Base-by-base conservation (phyloP, 2,888 invertebrate genomes). In the Chrysodeixis includens region DNA sequence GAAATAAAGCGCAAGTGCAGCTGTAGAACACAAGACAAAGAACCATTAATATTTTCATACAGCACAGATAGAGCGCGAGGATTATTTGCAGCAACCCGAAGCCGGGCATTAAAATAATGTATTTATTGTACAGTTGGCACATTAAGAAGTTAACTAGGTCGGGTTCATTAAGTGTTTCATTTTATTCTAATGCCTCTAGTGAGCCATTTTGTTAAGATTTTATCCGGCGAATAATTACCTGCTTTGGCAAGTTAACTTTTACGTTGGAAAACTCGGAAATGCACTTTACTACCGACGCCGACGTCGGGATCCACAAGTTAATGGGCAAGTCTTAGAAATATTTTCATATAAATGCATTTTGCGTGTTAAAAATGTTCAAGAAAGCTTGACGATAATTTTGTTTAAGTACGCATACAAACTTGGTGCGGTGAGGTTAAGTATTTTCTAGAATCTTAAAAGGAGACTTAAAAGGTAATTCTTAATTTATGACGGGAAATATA, bases 161-260 rank as follows among this genome's bases (percentile, higher is more conserved):
- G 64, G 62, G 76, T 66, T 81, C 84, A 83, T 90, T 87, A 89
- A 84, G 65, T 82, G 74, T 79, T 80, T 61, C 76, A 84, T 77
- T 89, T 90, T 88, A 90, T 86, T 83, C 86, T 84, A 87, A 85
- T 78, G 82, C 75, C 71, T 66, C 62, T 65, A 61, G 66, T 64
- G n/a, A 49, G 61, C 52, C n/a, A 61, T 66, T 49, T 49, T 64
- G 65, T 66, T 69, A 64, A 68, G 81, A 83, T 83, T 81, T 82
- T 85, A 87, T 85, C 83, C 78, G 44, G 59, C 54, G 67, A 74
- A 49, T 69, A 76, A 66, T 68, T 70, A 74, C 66, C 52, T 56
- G 22, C 55, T 62, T 18, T 18, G 60, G 59, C 51, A 58, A 22
- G 46, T 64, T 54, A 52, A 63, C 55, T 76, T 68, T 74, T 62